Evolutionary conservation across 2,888 invertebrate genomes (phyloP).

Genomic region (Ephialtes manifestator): DNA sequence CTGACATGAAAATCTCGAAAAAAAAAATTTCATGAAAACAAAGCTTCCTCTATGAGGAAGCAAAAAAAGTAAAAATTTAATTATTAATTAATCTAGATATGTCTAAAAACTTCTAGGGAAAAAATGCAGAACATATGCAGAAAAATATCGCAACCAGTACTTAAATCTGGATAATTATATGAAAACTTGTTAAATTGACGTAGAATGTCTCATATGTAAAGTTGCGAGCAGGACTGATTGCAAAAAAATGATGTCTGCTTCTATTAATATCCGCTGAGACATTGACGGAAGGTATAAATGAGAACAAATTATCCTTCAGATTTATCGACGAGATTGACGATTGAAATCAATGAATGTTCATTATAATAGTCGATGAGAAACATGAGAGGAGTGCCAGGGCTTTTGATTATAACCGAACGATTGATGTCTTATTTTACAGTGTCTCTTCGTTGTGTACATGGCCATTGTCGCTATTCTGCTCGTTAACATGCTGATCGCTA

Average conservation of each 20-base stretch:
- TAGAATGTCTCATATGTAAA: not conserved
- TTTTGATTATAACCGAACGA: conserved; percentile 1
- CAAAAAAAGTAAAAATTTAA: too few relatives aligned
- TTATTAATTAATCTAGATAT: too few relatives aligned
- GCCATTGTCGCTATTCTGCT: conserved; percentile 97
- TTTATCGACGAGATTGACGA: conserved; percentile 45
- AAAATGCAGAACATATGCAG: not conserved
- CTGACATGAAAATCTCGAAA: too few relatives aligned
- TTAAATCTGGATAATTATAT: not conserved
- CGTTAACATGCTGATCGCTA: conserved; percentile 99
- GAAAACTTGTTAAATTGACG: not conserved
- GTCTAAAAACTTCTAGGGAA: too few relatives aligned
- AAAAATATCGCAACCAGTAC: not conserved
- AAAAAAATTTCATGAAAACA: too few relatives aligned
- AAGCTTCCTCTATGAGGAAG: too few relatives aligned
- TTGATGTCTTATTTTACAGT: conserved; percentile 86
- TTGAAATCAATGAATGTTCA: conserved; percentile 54
- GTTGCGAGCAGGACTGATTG: not conserved
- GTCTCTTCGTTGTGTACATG: conserved; percentile 98
- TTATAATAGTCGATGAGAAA: conserved; percentile 23
- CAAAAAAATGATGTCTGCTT: not conserved
- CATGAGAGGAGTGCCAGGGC: conserved; percentile 23
- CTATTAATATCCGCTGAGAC: conserved; percentile 34
- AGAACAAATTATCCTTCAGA: conserved; percentile 50
- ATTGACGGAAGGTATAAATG: conserved; percentile 32